Evolutionary conservation across 2,113 vertebrate genomes (phyloP).

Genomic region (Scytalopus superciliaris): DNA sequence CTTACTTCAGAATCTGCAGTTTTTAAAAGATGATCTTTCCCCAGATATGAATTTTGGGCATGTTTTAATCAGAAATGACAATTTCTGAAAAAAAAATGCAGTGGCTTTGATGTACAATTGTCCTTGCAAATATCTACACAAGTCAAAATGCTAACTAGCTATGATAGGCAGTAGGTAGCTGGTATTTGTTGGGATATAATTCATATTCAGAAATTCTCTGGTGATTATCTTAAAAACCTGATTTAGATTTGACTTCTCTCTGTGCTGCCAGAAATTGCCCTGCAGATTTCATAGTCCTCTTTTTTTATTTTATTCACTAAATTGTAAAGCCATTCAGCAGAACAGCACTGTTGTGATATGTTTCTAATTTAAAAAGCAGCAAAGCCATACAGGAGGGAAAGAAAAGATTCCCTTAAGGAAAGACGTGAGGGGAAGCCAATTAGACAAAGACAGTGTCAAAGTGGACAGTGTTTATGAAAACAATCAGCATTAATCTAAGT

Average conservation of each 20-base stretch:
- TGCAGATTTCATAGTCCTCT: background rate
- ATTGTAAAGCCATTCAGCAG: background rate
- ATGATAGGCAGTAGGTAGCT: background rate
- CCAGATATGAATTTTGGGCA: background rate
- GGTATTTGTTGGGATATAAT: background rate
- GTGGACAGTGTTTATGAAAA: background rate
- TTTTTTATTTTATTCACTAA: background rate
- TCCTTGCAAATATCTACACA: background rate
- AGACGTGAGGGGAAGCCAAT: background rate
- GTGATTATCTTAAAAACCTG: background rate
- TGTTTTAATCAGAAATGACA: background rate
- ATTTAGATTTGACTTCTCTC: background rate
- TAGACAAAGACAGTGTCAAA: background rate
- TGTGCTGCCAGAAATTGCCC: background rate
- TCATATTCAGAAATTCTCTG: background rate
- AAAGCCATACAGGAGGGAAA: background rate
- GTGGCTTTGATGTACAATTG: background rate
- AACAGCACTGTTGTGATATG: background rate
- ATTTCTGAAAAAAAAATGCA: background rate
- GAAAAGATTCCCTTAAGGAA: background rate
- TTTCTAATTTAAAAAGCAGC: conserved; percentile 1
- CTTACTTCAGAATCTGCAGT: background rate
- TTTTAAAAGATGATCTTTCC: background rate
- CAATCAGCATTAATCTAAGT: background rate
- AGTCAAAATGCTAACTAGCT: background rate